Conservation (phyloP, 92 coral and sea anemone species). For the Palythoa caribaeorum region DNA sequence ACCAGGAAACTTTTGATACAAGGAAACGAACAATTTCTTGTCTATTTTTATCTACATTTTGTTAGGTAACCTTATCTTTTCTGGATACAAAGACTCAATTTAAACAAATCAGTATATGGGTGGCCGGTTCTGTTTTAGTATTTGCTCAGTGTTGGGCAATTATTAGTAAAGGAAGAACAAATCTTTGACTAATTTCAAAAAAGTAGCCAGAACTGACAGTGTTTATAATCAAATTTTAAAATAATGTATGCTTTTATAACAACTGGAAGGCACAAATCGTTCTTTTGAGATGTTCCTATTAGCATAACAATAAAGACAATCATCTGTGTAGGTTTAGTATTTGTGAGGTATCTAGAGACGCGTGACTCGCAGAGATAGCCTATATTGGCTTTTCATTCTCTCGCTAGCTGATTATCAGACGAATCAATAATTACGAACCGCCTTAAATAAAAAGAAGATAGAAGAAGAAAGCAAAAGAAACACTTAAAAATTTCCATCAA, state of each 20-base stretch:
- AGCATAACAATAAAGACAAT: constrained; percentile 36
- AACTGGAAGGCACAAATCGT: constrained; percentile 6
- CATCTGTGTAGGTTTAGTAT: not conserved
- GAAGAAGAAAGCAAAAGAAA: constrained; percentile 31
- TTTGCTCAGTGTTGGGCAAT: constrained; percentile 19
- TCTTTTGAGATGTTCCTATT: constrained; percentile 26
- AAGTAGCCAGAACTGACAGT: not conserved
- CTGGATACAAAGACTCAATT: constrained; percentile 34
- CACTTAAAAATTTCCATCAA: constrained; percentile 26
- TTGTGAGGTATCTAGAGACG: constrained; percentile 28
- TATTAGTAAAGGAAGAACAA: not conserved
- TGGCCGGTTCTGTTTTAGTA: constrained; percentile 10
- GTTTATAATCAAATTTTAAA: constrained; percentile 16
- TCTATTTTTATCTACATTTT: constrained; percentile 1
- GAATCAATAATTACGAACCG: constrained; percentile 25
- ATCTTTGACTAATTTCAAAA: constrained; percentile 23
- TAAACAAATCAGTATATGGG: constrained; percentile 31
- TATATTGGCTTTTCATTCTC: constrained; percentile 22
- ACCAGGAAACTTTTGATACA: constrained; percentile 33
- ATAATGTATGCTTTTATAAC: not conserved
- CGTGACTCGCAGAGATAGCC: constrained; percentile 11
- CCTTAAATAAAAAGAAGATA: constrained; percentile 19
- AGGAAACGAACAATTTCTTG: constrained; percentile 30
- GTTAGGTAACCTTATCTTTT: constrained; percentile 10
- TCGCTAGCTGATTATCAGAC: constrained; percentile 7